A percentile compares a stretch with the other conserved stretches of the same genome.
phyloP scores from a whole-genome alignment of 92 coral and sea anemone species.

The Nematostella vectensis region DNA sequence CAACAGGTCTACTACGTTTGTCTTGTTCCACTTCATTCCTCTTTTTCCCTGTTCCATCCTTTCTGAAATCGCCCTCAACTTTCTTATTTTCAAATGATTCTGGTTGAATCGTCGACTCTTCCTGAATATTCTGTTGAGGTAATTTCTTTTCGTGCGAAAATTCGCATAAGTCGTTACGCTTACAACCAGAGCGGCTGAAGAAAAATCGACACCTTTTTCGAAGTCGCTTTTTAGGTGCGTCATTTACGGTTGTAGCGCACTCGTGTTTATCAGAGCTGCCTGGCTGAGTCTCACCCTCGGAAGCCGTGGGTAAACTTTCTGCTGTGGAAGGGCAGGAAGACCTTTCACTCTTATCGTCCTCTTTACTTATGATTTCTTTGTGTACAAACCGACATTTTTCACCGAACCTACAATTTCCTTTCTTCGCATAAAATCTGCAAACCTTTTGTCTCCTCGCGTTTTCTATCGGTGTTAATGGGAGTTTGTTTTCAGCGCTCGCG shows the following conservation, averaged over 20 bases:
- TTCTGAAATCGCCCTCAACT: background rate
- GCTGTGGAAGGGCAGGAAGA: background rate
- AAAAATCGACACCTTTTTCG: background rate
- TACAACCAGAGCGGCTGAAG: slow-evolving; percentile 4
- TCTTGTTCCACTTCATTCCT: background rate
- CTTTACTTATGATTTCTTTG: background rate
- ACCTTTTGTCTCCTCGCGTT: slow-evolving; percentile 1
- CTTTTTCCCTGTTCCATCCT: too few species aligned
- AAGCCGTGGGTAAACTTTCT: background rate
- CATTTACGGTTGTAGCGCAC: background rate
- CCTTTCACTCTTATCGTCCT: background rate
- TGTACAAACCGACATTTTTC: slow-evolving; percentile 64
- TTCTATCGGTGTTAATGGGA: background rate
- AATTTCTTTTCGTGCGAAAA: slow-evolving; percentile 8
- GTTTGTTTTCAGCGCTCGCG: background rate
- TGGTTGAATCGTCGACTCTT: background rate
- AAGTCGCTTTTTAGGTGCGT: slow-evolving; percentile 1
- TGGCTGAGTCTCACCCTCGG: background rate
- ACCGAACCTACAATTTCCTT: slow-evolving; percentile 57
- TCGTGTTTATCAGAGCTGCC: background rate
- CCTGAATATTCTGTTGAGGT: background rate
- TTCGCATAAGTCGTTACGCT: background rate
- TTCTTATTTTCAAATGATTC: background rate
- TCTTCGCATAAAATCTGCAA: slow-evolving; percentile 56
- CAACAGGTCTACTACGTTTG: background rate